Evolutionary conservation across 2,113 vertebrate species (phyloP), one percentile per base, ranked within the genome.

Genomic region (Uropsilus gracilis): DNA sequence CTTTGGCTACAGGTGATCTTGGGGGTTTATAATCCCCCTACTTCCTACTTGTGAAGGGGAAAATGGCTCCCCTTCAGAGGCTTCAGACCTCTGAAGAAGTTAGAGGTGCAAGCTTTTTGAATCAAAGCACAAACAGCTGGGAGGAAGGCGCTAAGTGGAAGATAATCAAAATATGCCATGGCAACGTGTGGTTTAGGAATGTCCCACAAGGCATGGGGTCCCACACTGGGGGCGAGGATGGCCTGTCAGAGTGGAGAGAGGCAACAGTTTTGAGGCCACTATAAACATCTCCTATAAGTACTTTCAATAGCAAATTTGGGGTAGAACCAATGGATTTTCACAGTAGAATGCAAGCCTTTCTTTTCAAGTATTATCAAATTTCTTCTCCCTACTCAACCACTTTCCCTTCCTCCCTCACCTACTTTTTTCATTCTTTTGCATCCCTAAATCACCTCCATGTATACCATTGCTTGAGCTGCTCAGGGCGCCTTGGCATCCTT

Each of bases 21-120:
- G 50, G 16, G 10, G 17, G n/a, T 2, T 64, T 57, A 28, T 9
- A 37, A 8, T 94, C 59, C 46, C 50, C 48, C 82, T 4, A 48
- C 34, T 80, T 84, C 26, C 59, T 76, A 63, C 24, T 81, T 61
- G 85, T 68, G n/a, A 82, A 42, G 37, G n/a, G 17, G 61, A 80
- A 80, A 34, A 44, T 24, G 44, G 8, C 10, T 66, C 59, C 28
- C 14, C 4, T n/a, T 9, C 37, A n/a, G 34, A 18, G 3, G 10
- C 22, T n/a, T n/a, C 63, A 83, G 8, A 82, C 39, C 50, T 57
- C 34, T 4, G 6, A 50, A 20, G 69, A 86, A 94, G 80, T 44
- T 9, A 22, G 13, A 22, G 55, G 32, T 46, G 2, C 6, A 20
- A 77, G 39, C 0, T 66, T 72, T n/a, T 93, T 53, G 63, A 42